Base-by-base conservation (phyloP, 2,113 vertebrate species). In the Platysternon megacephalum region DNA sequence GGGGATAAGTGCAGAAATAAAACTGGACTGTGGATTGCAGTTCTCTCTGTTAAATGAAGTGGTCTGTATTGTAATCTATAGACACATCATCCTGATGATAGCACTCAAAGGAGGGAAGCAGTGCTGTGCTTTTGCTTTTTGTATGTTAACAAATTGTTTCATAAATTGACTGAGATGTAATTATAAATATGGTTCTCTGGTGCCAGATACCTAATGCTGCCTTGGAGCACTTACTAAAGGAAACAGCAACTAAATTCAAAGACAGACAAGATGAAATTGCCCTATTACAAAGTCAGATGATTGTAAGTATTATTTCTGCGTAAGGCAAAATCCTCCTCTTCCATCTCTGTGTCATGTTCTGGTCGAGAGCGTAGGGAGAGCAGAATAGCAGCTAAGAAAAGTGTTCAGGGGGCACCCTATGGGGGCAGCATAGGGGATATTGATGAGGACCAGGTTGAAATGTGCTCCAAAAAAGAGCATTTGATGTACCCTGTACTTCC, bases 91-190 rank as follows among this genome's bases (percentile, higher is more conserved):
- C 21, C 49, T 55, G 78, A 56, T 51, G 12, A 68, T 49, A 90
- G 52, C 52, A 11, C 26, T 39, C 22, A 74, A 44, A 61, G 53
- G 82, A 49, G 51, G 65, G 61, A 84, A 51, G 81, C 39, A 78
- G 80, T 52, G 42, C 51, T 79, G 53, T 19, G 52, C 32, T 52
- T 87, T 78, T 56, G n/a, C 29, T 65, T 78, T 68, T 86, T 81
- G 32, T 83, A 79, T 81, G 4, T 65, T 95, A 89, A 93, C 26
- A 82, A 85, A 91, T 88, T 29, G 29, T 53, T 95, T 65, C 72
- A 82, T 76, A 83, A 93, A 94, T 93, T 4, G 5, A 56, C 39
- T 58, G 91, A 96, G 79, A 89, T 96, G 44, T 95, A 93, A 94
- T 97, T 97, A 81, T 90, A 94, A 93, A 74, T 76, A 51, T 0